Conservation (phyloP, 1,140 invertebrate species). For the Carposina sasakii region DNA sequence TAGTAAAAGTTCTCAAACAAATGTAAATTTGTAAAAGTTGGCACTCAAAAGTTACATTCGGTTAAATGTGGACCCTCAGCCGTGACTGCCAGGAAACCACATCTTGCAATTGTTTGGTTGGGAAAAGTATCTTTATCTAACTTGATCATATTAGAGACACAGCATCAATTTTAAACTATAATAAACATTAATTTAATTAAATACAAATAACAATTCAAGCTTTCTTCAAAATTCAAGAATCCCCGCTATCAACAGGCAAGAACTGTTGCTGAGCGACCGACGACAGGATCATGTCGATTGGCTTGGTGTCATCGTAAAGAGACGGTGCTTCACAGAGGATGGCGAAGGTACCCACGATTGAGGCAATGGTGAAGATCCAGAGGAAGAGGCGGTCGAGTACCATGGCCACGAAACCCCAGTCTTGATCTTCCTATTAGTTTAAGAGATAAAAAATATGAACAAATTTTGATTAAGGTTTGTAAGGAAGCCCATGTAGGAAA, state of each 20-base stretch:
- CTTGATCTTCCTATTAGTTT: constrained; percentile 89
- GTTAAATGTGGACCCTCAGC: too few species aligned
- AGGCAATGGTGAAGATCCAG: constrained; percentile 95
- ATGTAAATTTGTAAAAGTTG: too few species aligned
- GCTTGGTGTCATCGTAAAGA: constrained; percentile 90
- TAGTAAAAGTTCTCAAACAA: too few species aligned
- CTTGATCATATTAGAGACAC: too few species aligned
- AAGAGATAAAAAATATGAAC: constrained; percentile 8
- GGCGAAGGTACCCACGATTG: constrained; percentile 89
- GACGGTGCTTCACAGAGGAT: constrained; percentile 93
- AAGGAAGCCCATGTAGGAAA: not conserved
- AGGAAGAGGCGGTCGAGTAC: constrained; percentile 97
- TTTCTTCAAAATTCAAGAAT: constrained; percentile 43
- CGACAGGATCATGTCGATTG: constrained; percentile 90
- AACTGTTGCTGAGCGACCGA: constrained; percentile 87
- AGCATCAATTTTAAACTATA: too few species aligned
- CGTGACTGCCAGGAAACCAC: too few species aligned
- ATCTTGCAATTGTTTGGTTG: too few species aligned
- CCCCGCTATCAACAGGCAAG: constrained; percentile 71
- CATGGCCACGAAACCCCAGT: constrained; percentile 99
- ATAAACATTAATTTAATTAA: too few species aligned
- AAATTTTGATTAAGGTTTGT: not conserved
- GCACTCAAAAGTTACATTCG: too few species aligned
- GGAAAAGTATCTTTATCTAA: too few species aligned
- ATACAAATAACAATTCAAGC: too few species aligned